phyloP scores from a whole-genome alignment of 1,140 invertebrate genomes.

The Trichonephila clavipes region DNA sequence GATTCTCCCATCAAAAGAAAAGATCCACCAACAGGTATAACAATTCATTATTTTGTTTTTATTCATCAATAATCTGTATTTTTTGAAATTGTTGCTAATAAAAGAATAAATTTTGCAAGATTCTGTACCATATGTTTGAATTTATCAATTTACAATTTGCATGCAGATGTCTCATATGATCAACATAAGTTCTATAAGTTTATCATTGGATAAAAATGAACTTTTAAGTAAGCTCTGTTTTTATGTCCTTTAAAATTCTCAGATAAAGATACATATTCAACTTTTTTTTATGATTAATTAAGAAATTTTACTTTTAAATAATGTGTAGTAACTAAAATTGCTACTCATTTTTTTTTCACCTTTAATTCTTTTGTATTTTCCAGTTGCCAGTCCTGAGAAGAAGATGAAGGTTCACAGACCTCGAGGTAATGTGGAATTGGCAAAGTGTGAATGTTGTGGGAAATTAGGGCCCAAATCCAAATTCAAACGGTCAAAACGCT shows the following conservation, averaged over 20 bases:
- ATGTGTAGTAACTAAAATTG: no score
- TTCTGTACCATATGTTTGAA: no score
- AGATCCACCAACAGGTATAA: constrained; percentile 30
- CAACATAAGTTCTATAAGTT: no score
- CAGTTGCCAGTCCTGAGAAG: constrained; percentile 78
- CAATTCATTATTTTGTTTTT: neutral
- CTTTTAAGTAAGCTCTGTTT: no score
- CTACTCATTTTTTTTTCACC: no score
- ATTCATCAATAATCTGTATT: neutral
- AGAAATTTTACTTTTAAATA: no score
- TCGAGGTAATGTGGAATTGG: constrained; percentile 81
- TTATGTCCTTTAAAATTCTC: no score
- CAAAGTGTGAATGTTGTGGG: constrained; percentile 90
- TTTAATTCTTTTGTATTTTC: neutral
- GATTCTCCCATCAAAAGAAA: constrained; percentile 27
- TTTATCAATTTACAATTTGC: no score
- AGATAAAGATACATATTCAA: no score
- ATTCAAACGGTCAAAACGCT: constrained; percentile 89
- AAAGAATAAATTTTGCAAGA: neutral
- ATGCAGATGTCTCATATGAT: no score
- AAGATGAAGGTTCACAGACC: constrained; percentile 80
- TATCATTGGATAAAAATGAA: no score
- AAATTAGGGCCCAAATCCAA: constrained; percentile 87
- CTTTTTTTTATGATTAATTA: no score
- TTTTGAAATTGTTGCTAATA: neutral